Evolutionary conservation across 2,113 vertebrate genomes (phyloP).

Genomic region (Progne subis): DNA sequence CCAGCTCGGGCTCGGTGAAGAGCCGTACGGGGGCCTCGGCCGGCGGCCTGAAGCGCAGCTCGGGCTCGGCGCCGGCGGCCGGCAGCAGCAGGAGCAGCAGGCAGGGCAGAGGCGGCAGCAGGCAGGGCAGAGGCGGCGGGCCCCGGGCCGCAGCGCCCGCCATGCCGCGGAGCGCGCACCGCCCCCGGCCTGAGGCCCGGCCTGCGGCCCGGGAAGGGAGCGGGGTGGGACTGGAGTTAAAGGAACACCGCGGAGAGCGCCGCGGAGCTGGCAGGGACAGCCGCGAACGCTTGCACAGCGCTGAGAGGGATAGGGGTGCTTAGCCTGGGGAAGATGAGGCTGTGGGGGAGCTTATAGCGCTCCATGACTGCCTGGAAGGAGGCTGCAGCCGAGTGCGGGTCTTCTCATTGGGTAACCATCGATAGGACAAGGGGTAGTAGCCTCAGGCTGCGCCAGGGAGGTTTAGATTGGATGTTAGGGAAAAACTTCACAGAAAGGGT

Average conservation of each 20-base stretch:
- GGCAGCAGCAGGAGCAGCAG: not conserved
- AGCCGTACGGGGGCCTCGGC: constrained; percentile 79
- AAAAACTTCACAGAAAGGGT: not conserved
- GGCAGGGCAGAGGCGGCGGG: not conserved
- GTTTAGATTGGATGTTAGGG: not conserved
- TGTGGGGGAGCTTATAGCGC: rapidly evolving
- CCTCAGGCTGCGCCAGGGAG: not conserved
- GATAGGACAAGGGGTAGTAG: not conserved
- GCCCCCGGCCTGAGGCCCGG: not conserved
- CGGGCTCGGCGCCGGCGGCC: not conserved
- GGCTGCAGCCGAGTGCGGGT: not conserved
- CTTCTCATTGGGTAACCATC: not conserved
- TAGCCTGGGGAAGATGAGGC: not conserved
- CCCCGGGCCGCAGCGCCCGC: not conserved
- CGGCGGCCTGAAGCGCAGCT: constrained; percentile 42
- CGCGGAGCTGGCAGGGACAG: rapidly evolving
- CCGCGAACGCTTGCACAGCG: rapidly evolving
- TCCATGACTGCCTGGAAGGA: not conserved
- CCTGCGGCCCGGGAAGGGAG: not conserved
- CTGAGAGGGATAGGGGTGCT: rapidly evolving
- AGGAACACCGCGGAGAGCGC: rapidly evolving
- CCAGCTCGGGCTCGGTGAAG: constrained; percentile 90
- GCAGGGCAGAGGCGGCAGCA: too few relatives aligned
- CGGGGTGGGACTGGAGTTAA: not conserved
- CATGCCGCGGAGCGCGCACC: not conserved